phyloP scores from a whole-genome alignment of 2,888 invertebrate species.

The Spatulosminthurus flaviceps region DNA sequence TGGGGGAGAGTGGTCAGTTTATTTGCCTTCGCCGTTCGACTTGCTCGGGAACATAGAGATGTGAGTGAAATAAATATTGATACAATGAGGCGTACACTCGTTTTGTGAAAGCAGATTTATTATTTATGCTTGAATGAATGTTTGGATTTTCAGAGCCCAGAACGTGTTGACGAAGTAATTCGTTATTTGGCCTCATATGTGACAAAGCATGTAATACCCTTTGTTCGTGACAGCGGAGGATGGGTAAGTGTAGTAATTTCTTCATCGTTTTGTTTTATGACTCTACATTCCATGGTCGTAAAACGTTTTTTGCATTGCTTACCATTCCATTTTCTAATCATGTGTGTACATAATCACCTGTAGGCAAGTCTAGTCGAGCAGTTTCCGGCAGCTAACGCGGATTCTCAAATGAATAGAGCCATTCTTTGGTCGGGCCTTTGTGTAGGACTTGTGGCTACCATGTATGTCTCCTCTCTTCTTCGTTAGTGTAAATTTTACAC shows the following conservation, averaged over 20 bases:
- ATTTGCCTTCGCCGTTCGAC: conserved; percentile 67
- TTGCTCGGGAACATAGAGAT: conserved; percentile 65
- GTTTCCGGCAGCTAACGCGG: conserved; percentile 54
- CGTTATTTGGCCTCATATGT: conserved; percentile 67
- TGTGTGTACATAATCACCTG: neutral
- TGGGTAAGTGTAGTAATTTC: conserved; percentile 68
- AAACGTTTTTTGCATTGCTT: neutral
- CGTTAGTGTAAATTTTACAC: conserved; percentile 6
- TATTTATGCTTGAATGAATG: conserved; percentile 15
- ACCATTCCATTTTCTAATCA: no score
- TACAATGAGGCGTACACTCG: no score
- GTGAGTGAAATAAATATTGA: no score
- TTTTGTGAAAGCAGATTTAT: neutral
- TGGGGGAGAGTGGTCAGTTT: conserved; percentile 68
- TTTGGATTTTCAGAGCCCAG: conserved; percentile 47
- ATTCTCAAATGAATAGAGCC: conserved; percentile 55
- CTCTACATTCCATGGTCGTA: conserved; percentile 16
- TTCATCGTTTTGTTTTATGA: no score
- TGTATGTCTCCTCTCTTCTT: conserved; percentile 59
- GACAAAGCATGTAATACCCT: conserved; percentile 67
- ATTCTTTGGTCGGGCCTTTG: conserved; percentile 62
- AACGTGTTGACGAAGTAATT: conserved; percentile 64
- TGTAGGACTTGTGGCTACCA: conserved; percentile 60
- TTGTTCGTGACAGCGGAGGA: conserved; percentile 68
- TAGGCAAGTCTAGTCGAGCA: conserved; percentile 62